Evolutionary conservation across 2,797 vertebrate genomes (phyloP).

Genomic region (Tragelaphus oryx): DNA sequence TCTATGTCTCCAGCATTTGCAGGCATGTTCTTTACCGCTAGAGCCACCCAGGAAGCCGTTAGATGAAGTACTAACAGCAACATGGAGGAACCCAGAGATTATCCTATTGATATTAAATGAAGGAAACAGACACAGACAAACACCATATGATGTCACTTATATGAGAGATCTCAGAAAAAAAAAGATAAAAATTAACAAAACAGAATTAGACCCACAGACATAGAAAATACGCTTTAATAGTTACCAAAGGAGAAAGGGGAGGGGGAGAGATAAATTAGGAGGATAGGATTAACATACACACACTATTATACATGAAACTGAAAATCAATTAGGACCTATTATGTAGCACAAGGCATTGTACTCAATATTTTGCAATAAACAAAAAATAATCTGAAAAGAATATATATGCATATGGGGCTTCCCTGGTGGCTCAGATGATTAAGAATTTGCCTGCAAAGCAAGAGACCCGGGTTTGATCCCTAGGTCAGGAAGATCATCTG

Average conservation of each 20-base stretch:
- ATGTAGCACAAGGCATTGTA: not conserved
- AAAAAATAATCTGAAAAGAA: not conserved
- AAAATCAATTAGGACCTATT: not conserved
- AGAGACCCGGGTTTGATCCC: not conserved
- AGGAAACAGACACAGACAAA: not conserved
- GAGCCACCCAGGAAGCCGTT: rapidly evolving
- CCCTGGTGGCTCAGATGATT: not conserved
- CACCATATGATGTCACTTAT: not conserved
- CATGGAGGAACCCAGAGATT: not conserved
- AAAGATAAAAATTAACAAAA: not conserved
- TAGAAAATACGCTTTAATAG: not conserved
- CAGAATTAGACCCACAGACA: not conserved
- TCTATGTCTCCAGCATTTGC: not conserved
- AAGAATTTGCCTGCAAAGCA: not conserved
- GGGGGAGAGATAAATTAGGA: not conserved
- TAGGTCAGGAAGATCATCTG: not conserved
- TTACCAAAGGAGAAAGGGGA: not conserved
- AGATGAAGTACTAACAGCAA: not conserved
- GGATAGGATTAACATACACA: not conserved
- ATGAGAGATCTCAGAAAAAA: not conserved
- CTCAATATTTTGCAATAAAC: not conserved
- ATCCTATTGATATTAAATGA: not conserved
- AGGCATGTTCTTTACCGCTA: not conserved
- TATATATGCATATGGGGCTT: not conserved
- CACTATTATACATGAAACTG: not conserved